phyloP scores from a whole-genome alignment of 2,888 invertebrate species.

The Mylabris sibirica region DNA sequence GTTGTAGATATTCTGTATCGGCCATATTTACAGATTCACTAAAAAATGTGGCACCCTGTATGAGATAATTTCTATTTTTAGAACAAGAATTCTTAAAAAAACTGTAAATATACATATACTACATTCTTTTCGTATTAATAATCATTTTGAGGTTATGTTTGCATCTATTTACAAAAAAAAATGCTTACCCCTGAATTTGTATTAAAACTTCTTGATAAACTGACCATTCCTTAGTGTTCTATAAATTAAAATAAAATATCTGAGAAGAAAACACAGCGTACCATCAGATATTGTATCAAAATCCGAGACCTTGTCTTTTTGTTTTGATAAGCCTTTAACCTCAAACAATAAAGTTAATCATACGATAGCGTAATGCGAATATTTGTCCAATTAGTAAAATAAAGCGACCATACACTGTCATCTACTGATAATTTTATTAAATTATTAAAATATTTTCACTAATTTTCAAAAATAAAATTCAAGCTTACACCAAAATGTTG shows the following conservation, averaged over 20 bases:
- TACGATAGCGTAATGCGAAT: background rate
- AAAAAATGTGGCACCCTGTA: constrained; percentile 60
- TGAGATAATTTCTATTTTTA: constrained; percentile 52
- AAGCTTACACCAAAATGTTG: too few species aligned
- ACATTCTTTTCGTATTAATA: constrained; percentile 1
- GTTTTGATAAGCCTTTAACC: constrained; percentile 1
- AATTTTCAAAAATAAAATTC: too few species aligned
- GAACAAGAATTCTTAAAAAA: constrained; percentile 39
- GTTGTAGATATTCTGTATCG: constrained; percentile 56
- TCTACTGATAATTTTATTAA: background rate
- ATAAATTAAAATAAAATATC: background rate
- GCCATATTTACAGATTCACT: constrained; percentile 59
- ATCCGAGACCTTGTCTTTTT: background rate
- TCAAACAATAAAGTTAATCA: background rate
- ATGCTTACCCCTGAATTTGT: constrained; percentile 52
- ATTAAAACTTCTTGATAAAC: constrained; percentile 52
- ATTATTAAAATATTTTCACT: too few species aligned
- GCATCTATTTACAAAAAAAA: background rate
- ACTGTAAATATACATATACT: background rate
- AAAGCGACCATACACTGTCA: too few species aligned
- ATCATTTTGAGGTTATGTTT: constrained; percentile 22
- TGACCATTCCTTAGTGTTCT: constrained; percentile 47
- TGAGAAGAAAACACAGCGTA: background rate
- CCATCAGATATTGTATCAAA: background rate
- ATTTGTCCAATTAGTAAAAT: background rate